Percentiles rank a stretch among this genome's conserved stretches.
These are phyloP conservation scores for Opisthograptis luteolata DNA, from an alignment of 2,888 invertebrate genomes.

Conservation along the genomic window DNA sequence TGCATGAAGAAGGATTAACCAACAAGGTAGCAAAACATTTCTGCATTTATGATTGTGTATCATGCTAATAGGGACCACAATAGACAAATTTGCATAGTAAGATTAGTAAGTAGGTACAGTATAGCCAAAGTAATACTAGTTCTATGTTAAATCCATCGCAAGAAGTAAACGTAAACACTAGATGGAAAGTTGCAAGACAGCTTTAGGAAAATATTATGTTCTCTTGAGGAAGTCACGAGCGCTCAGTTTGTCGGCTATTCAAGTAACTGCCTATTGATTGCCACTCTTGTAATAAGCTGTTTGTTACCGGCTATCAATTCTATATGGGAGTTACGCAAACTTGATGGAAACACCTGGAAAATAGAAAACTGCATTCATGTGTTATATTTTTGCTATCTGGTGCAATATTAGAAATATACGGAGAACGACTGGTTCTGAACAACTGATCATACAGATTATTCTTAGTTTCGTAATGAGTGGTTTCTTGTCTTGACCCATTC, in stretches of 20 bases:
- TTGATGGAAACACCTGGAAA: conserved; percentile 16
- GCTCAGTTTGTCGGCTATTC: conserved; percentile 49
- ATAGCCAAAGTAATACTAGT: neutral
- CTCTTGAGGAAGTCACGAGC: conserved; percentile 72
- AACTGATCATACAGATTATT: neutral
- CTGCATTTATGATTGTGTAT: no score
- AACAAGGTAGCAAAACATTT: no score
- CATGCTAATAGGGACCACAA: no score
- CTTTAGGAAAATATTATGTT: conserved; percentile 63
- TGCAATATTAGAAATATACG: neutral
- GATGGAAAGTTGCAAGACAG: conserved; percentile 74
- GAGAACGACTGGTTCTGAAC: no score
- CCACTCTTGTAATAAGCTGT: conserved; percentile 49
- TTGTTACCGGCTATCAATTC: conserved; percentile 34
- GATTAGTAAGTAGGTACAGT: no score
- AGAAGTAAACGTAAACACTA: conserved; percentile 32
- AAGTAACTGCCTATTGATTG: conserved; percentile 61
- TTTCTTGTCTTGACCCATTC: no score
- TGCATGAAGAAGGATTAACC: no score
- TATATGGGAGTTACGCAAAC: conserved; percentile 25
- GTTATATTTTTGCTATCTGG: neutral
- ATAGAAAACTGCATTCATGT: neutral
- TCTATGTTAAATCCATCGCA: conserved; percentile 13
- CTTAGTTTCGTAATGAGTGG: no score
- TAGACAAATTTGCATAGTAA: neutral